Base-by-base conservation (phyloP, 2,113 vertebrate species). In the Microtus pennsylvanicus region DNA sequence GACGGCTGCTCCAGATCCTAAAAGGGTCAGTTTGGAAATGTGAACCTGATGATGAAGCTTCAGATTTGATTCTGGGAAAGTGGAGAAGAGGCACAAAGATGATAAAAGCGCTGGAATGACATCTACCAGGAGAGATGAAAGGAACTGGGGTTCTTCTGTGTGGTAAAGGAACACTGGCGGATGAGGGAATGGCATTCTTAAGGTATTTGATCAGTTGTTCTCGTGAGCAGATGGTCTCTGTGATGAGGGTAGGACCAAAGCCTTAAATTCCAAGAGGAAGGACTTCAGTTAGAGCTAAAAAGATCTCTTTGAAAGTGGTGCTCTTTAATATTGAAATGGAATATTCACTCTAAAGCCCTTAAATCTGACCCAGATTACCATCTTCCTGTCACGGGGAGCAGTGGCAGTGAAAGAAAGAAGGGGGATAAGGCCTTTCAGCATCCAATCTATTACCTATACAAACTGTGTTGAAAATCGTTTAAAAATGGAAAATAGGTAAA, bases 171-270 rank as follows among this genome's bases (percentile, higher is more conserved):
- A 97, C 83, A 93, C 93, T 94, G 96, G 94, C 67, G 65, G 93
- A 90, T 97, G 97, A 97, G 93, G 94, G 96, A 92, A 96, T 90
- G 91, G 94, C 96, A 97, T 97, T 97, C 97, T 97, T 96, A 87
- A 95, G 26, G 93, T 93, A 96, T 97, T 95, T 96, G 81, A 95
- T 97, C 91, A 97, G 96, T 94, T 96, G 96, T 94, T 95, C 94
- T 95, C 87, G 38, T 94, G 89, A 93, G 91, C 94, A 97, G 94
- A 96, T 97, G 97, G 96, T 97, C 94, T 97, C 72, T 95, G 90
- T 89, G 90, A 85, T 63, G 74, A 94, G 77, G 80, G 92, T n/a
- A 94, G 50, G 80, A 97, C 86, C 82, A 95, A 95, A 94, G 89
- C 35, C 94, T 96, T 95, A 89, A 93, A 93, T 93, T 95, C 82